phyloP scores from a whole-genome alignment of 2,113 vertebrate species.

The Thalassoma bifasciatum region DNA sequence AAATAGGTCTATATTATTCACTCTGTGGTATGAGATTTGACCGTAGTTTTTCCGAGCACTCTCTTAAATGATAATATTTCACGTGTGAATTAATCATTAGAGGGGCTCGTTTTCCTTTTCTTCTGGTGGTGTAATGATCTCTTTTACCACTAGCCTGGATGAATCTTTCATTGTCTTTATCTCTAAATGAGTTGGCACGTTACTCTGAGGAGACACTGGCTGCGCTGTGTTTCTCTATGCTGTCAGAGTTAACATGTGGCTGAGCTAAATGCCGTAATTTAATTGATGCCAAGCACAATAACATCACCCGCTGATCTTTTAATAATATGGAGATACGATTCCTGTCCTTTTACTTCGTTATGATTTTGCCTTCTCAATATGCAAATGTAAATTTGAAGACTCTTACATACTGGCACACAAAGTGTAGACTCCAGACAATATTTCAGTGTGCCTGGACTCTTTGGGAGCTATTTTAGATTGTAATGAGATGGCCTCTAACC shows the following conservation, averaged over 20 bases:
- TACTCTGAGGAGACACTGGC: constrained; percentile 57
- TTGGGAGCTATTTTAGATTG: constrained; percentile 64
- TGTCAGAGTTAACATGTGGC: constrained; percentile 71
- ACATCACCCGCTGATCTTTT: constrained; percentile 72
- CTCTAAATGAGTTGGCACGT: constrained; percentile 64
- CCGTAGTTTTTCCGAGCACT: constrained; percentile 60
- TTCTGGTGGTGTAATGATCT: constrained; percentile 61
- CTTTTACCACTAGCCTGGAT: constrained; percentile 58
- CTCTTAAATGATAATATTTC: constrained; percentile 78
- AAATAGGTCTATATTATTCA: constrained; percentile 70
- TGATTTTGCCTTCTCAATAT: constrained; percentile 59
- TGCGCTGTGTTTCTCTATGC: constrained; percentile 31
- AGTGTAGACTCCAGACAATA: constrained; percentile 47
- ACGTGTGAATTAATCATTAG: constrained; percentile 78
- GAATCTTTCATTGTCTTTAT: constrained; percentile 79
- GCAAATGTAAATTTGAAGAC: constrained; percentile 49
- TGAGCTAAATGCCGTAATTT: constrained; percentile 72
- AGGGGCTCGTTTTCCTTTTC: constrained; percentile 61
- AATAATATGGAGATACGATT: constrained; percentile 68
- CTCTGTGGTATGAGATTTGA: constrained; percentile 60
- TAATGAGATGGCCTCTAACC: constrained; percentile 73
- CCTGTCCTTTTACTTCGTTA: constrained; percentile 62
- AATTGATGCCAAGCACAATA: constrained; percentile 75
- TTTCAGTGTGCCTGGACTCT: constrained; percentile 44
- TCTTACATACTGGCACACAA: constrained; percentile 3